Evolutionary conservation across 1,140 invertebrate genomes (phyloP).

Genomic region (Papilio polyxenes): DNA sequence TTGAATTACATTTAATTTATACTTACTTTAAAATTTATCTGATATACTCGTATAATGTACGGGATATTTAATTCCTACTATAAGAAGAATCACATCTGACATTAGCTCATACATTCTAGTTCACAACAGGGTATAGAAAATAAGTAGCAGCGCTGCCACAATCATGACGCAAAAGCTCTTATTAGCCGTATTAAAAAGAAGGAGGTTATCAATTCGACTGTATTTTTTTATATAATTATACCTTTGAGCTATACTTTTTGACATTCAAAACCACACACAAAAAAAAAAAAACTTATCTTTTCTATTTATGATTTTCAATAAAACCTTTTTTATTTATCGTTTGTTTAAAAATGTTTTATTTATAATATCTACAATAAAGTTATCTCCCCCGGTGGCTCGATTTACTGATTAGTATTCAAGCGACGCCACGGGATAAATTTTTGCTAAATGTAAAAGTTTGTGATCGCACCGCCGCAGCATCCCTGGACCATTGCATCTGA

Average conservation of each 20-base stretch:
- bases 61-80: too few relatives aligned
- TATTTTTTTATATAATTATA: too few relatives aligned
- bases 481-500: slow-evolving; percentile 23
- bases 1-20: too few relatives aligned
- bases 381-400: not conserved
- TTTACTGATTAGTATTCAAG: not conserved
- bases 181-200: too few relatives aligned
- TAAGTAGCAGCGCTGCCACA: too few relatives aligned
- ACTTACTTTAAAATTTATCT: too few relatives aligned
- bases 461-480: not conserved
- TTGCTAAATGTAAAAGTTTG: slow-evolving; percentile 32
- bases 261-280: not conserved
- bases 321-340: not conserved
- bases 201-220: too few relatives aligned
- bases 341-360: slow-evolving; percentile 12
- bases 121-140: not conserved
- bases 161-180: too few relatives aligned
- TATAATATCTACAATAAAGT: not conserved
- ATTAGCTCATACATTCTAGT: not conserved
- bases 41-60: too few relatives aligned
- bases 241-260: not conserved
- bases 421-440: not conserved
- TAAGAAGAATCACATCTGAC: too few relatives aligned
- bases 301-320: not conserved
- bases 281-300: too few relatives aligned